Evolutionary conservation across 2,888 invertebrate species (phyloP).

Genomic region (Melanargia galathea): DNA sequence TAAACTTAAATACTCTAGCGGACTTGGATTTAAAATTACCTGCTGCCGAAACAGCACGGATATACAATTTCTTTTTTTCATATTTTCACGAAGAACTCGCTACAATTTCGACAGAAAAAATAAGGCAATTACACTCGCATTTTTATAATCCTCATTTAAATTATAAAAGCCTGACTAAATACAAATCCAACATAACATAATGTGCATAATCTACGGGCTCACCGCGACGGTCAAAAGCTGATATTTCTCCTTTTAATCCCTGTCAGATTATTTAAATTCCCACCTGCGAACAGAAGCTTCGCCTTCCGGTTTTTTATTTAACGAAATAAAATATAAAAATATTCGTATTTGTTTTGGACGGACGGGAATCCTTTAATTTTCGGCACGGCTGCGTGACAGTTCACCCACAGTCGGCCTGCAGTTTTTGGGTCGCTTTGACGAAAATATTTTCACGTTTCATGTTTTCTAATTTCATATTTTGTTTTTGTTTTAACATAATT

Average conservation of each 20-base stretch:
- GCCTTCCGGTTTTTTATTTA: slow-evolving; percentile 72
- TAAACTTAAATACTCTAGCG: slow-evolving; percentile 9
- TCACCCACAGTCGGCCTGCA: slow-evolving; percentile 59
- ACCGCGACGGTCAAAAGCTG: slow-evolving; percentile 78
- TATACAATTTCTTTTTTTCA: neutral
- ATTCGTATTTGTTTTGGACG: slow-evolving; percentile 81
- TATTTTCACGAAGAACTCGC: neutral
- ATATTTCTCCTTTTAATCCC: slow-evolving; percentile 81
- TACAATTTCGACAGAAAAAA: slow-evolving; percentile 31
- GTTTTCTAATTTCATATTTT: slow-evolving; percentile 54
- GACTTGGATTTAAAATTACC: neutral
- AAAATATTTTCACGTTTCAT: slow-evolving; percentile 66
- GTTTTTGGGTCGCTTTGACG: slow-evolving; percentile 67
- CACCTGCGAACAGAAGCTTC: slow-evolving; percentile 73
- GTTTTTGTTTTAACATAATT: slow-evolving; percentile 48
- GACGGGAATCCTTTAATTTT: slow-evolving; percentile 80
- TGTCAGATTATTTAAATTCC: slow-evolving; percentile 83
- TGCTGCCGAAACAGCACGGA: neutral
- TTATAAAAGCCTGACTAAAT: slow-evolving; percentile 62
- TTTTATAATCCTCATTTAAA: slow-evolving; percentile 61
- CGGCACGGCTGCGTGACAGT: slow-evolving; percentile 72
- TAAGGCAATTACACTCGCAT: slow-evolving; percentile 42
- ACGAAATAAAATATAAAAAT: slow-evolving; percentile 81
- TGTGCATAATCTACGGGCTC: slow-evolving; percentile 67
- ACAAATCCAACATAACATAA: slow-evolving; percentile 66